A percentile compares a stretch with the other conserved stretches of the same genome.
phyloP scores from a whole-genome alignment of 64 coral and sea anemone species.

The Hydrozoanthus tunicans region DNA sequence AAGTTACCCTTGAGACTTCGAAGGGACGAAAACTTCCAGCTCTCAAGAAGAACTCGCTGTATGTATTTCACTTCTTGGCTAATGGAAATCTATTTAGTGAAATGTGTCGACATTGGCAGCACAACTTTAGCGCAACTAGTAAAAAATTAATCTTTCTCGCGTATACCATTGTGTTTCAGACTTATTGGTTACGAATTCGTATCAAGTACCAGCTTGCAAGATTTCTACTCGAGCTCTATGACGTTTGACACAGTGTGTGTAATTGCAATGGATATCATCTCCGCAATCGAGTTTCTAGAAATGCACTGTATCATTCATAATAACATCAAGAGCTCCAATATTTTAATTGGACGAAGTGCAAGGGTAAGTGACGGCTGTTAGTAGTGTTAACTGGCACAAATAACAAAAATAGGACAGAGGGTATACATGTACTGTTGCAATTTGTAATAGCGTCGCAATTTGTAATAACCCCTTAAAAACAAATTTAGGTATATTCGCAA shows the following conservation, averaged over 20 bases:
- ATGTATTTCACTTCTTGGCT: not conserved
- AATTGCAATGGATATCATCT: constrained; percentile 40
- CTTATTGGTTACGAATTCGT: constrained; percentile 44
- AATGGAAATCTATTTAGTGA: no score
- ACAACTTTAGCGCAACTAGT: not conserved
- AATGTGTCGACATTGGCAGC: no score
- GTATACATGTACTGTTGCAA: not conserved
- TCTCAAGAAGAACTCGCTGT: constrained; percentile 17
- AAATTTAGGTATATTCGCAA: no score
- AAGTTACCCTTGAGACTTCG: not conserved
- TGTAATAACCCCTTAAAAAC: no score
- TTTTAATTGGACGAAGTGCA: constrained; percentile 24
- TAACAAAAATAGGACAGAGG: not conserved
- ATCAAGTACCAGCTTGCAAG: constrained; percentile 44
- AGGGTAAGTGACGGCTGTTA: constrained; percentile 15
- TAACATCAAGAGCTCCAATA: constrained; percentile 43
- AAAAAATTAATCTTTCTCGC: not conserved
- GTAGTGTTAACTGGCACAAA: not conserved
- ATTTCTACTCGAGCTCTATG: constrained; percentile 16
- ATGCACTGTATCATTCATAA: constrained; percentile 22
- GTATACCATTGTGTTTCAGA: not conserved
- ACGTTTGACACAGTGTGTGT: constrained; percentile 34
- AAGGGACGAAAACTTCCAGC: constrained; percentile 14
- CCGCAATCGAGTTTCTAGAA: constrained; percentile 48
- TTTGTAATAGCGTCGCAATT: no score